phyloP scores from a whole-genome alignment of 2,113 vertebrate genomes.

The Paramormyrops kingsleyae region DNA sequence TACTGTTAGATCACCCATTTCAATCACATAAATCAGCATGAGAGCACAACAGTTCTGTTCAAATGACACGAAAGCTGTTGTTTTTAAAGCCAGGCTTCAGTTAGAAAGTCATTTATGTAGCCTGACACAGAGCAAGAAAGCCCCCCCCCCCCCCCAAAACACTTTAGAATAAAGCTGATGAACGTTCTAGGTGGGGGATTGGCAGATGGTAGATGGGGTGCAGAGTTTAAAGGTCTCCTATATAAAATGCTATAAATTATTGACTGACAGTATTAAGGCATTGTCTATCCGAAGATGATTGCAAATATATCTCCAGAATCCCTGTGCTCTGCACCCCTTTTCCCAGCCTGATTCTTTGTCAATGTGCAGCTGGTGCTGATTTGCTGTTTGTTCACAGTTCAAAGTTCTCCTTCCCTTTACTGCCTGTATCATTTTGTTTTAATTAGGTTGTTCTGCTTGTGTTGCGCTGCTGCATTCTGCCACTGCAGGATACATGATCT shows the following conservation, averaged over 20 bases:
- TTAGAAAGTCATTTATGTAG: not conserved
- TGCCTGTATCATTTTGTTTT: not conserved
- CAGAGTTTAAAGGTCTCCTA: not conserved
- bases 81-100: not conserved
- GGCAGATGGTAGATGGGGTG: not conserved
- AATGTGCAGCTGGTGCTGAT: slow-evolving; percentile 5
- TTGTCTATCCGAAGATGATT: not conserved
- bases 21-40: not conserved
- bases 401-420: not conserved
- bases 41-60: not conserved
- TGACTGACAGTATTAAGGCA: not conserved
- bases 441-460: not conserved
- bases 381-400: not conserved
- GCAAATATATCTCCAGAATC: not conserved
- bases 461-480: not conserved
- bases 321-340: not conserved
- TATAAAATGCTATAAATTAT: not conserved
- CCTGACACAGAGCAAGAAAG: not conserved
- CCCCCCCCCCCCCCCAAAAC: not conserved
- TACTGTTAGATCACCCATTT: not conserved
- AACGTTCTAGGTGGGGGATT: not conserved
- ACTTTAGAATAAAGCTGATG: not conserved
- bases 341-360: not conserved
- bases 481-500: slow-evolving; percentile 13
- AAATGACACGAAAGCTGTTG: not conserved